Percentiles rank a stretch among this genome's conserved stretches.
phyloP scores from a whole-genome alignment of 2,888 invertebrate species.

The Amphipyra tragopoginis region DNA sequence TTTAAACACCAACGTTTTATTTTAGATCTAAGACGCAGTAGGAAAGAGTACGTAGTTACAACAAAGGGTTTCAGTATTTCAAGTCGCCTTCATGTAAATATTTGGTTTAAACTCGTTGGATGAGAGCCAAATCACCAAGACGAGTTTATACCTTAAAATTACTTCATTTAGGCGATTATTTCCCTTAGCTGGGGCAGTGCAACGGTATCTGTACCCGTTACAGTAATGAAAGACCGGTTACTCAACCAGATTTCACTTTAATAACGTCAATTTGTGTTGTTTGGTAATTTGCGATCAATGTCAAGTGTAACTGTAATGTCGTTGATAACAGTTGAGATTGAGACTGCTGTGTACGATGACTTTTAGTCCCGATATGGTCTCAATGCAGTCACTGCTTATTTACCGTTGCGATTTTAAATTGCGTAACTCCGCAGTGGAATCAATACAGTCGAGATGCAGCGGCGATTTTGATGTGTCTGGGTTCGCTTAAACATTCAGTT shows the following conservation, averaged over 20 bases:
- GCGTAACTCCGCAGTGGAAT: slow-evolving; percentile 16
- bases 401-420: slow-evolving; percentile 2
- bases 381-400: background rate
- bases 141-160: slow-evolving; percentile 57
- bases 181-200: slow-evolving; percentile 33
- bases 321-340: slow-evolving; percentile 6
- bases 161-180: slow-evolving; percentile 57
- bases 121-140: slow-evolving; percentile 66
- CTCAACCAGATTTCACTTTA: slow-evolving; percentile 41
- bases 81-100: slow-evolving; percentile 69
- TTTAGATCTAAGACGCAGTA: slow-evolving; percentile 60
- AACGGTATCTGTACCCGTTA: slow-evolving; percentile 58
- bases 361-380: background rate
- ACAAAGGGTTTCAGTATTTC: slow-evolving; percentile 68
- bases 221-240: slow-evolving; percentile 50
- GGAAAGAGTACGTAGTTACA: slow-evolving; percentile 58
- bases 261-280: slow-evolving; percentile 41
- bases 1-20: slow-evolving; percentile 36
- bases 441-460: slow-evolving; percentile 5
- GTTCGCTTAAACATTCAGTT: slow-evolving; percentile 1
- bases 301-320: slow-evolving; percentile 26
- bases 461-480: background rate
- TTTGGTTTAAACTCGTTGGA: slow-evolving; percentile 74
- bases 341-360: background rate
- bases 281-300: slow-evolving; percentile 31